phyloP scores from a whole-genome alignment of 2,113 vertebrate genomes.

The Motacilla tschutschensis region DNA sequence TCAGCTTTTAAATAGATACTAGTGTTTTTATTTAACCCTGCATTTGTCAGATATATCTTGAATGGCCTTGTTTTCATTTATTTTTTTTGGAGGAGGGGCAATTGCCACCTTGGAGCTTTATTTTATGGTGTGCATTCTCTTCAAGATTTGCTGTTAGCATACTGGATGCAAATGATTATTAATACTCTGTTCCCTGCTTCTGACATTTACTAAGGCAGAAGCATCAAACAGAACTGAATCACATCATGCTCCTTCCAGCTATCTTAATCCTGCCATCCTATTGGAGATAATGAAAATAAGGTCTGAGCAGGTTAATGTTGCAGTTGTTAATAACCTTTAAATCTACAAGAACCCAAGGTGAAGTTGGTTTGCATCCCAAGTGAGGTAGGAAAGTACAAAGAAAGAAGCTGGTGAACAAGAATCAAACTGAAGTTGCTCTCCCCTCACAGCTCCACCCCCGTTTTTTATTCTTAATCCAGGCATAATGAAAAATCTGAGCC shows the following conservation, averaged over 20 bases:
- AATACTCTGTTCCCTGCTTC: conserved; percentile 51
- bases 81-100: background rate
- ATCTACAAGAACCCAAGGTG: background rate
- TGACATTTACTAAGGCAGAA: conserved; percentile 64
- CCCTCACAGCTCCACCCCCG: background rate
- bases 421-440: background rate
- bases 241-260: conserved; percentile 16
- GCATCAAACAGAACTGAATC: conserved; percentile 57
- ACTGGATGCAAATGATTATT: conserved; percentile 56
- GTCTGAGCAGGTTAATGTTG: conserved; percentile 15
- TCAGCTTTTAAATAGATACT: conserved; percentile 41
- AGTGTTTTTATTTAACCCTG: conserved; percentile 61
- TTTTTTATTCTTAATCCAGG: conserved; percentile 33
- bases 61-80: background rate
- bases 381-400: background rate
- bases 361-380: background rate
- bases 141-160: conserved; percentile 20
- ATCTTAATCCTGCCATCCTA: conserved; percentile 25
- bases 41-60: conserved; percentile 8
- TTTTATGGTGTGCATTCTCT: background rate
- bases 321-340: conserved; percentile 17
- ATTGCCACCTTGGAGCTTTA: background rate
- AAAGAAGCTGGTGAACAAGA: background rate
- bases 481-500: conserved; percentile 16
- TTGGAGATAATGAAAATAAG: conserved; percentile 19